Conservation (phyloP, 2,888 invertebrate genomes). For the Plusia festucae region DNA sequence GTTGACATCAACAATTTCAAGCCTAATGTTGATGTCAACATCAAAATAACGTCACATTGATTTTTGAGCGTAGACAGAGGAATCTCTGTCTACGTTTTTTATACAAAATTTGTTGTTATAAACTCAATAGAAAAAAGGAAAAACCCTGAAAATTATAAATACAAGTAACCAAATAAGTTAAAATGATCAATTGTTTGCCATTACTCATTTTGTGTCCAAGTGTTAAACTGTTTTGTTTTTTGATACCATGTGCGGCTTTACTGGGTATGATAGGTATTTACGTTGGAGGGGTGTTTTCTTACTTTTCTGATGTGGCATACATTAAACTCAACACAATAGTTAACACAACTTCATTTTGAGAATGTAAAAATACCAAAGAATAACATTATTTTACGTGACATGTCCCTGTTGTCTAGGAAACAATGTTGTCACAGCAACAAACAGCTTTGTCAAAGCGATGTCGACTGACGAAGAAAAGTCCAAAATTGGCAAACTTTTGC, state of each 20-base stretch:
- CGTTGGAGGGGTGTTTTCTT: constrained; percentile 61
- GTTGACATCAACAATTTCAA: not conserved
- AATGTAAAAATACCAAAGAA: not conserved
- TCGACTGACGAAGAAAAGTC: constrained; percentile 82
- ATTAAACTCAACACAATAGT: constrained; percentile 63
- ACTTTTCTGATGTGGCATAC: constrained; percentile 59
- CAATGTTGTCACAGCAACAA: constrained; percentile 46
- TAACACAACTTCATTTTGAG: constrained; percentile 60
- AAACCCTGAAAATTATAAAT: constrained; percentile 19
- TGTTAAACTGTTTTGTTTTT: constrained; percentile 73
- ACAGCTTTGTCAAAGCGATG: constrained; percentile 62
- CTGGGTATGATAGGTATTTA: constrained; percentile 68
- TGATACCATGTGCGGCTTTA: constrained; percentile 69
- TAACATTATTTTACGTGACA: not conserved
- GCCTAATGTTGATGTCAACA: not conserved
- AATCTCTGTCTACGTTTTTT: too few relatives aligned
- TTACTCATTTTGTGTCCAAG: constrained; percentile 68
- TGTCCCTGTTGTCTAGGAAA: constrained; percentile 35
- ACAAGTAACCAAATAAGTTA: constrained; percentile 10
- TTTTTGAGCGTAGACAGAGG: too few relatives aligned
- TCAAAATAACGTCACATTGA: not conserved
- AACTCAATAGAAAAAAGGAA: constrained; percentile 27
- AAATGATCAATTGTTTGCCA: constrained; percentile 66
- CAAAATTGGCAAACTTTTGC: constrained; percentile 78
- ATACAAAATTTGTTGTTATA: constrained; percentile 24